Conservation (phyloP, 1,140 invertebrate species). For the Cepaea nemoralis region DNA sequence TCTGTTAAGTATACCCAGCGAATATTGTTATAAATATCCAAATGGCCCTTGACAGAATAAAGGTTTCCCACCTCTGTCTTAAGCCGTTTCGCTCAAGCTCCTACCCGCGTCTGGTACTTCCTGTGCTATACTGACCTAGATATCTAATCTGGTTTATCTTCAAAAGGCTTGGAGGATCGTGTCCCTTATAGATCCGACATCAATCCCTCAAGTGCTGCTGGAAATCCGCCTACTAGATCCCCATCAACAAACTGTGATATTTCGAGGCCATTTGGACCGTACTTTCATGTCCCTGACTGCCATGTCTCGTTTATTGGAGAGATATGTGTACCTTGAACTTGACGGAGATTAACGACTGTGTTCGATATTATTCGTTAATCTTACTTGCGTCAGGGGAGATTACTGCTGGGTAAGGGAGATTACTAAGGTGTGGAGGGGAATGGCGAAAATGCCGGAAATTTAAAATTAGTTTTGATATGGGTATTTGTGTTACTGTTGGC, state of each 20-base stretch:
- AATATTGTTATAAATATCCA: no score
- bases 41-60: no score
- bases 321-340: conserved; percentile 8
- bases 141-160: no score
- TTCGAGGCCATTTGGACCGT: neutral
- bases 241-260: conserved; percentile 1
- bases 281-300: neutral
- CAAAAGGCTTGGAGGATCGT: no score
- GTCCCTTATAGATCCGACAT: no score
- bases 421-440: neutral
- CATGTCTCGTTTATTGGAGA: neutral
- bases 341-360: neutral
- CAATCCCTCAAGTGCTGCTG: neutral
- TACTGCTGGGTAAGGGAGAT: neutral
- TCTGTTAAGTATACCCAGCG: no score
- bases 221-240: neutral
- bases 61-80: no score
- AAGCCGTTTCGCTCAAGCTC: no score
- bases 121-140: no score
- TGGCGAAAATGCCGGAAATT: neutral
- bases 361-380: conserved; percentile 13
- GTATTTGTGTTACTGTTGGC: no score
- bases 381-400: neutral
- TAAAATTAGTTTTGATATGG: neutral
- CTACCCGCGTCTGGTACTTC: no score